Conservation (phyloP, 64 coral and sea anemone genomes). For the Catalaphyllia jardinei region DNA sequence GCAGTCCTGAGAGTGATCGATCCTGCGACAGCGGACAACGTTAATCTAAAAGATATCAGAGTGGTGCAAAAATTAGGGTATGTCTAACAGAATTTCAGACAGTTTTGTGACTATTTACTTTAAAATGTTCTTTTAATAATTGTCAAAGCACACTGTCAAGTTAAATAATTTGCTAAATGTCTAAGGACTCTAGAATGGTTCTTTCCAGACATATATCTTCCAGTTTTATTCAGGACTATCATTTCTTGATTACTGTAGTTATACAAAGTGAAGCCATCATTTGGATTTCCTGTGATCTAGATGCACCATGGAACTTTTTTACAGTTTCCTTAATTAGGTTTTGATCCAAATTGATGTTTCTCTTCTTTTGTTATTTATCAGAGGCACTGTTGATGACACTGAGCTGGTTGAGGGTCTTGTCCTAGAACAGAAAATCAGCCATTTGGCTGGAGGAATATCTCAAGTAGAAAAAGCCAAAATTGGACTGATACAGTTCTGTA, state of each 20-base stretch:
- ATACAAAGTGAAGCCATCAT: no score
- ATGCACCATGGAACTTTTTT: no score
- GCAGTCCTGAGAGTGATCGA: conserved; percentile 96
- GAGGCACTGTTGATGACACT: conserved; percentile 98
- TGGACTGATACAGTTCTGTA: conserved; percentile 96
- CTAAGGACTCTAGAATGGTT: no score
- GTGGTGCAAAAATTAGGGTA: conserved; percentile 95
- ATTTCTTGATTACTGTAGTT: no score
- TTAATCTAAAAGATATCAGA: conserved; percentile 94
- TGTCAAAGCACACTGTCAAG: no score
- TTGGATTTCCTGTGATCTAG: neutral
- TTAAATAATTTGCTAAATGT: no score
- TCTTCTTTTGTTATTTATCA: conserved; percentile 38
- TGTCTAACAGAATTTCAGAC: neutral
- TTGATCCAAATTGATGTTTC: neutral
- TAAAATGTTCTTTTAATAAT: no score
- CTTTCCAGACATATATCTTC: no score
- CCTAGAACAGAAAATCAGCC: conserved; percentile 96
- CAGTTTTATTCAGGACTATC: no score
- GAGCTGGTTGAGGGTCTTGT: conserved; percentile 96
- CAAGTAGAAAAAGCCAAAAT: conserved; percentile 98
- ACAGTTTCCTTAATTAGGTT: neutral
- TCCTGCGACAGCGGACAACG: conserved; percentile 87
- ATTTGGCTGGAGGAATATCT: conserved; percentile 96
- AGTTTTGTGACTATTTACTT: neutral